Percentiles rank a stretch among this genome's conserved stretches.
These are phyloP conservation scores for Noctuana brunneofusca DNA, from an alignment of 2,888 invertebrate species.

Conservation along the genomic window DNA sequence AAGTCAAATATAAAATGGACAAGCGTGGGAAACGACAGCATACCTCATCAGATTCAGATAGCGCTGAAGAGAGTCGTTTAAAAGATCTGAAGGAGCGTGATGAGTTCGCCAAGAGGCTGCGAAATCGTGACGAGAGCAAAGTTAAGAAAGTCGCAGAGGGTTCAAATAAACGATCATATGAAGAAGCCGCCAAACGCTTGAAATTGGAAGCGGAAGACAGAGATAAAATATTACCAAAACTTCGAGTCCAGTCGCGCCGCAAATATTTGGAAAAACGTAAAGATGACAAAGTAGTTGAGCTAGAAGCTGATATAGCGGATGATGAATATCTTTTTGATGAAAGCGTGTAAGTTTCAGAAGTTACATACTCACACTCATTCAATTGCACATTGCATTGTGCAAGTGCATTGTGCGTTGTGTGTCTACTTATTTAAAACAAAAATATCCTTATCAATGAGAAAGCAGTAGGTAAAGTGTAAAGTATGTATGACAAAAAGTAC, in stretches of 20 bases:
- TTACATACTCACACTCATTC: not conserved
- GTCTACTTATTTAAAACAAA: no score
- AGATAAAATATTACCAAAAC: conserved; percentile 92
- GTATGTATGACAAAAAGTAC: no score
- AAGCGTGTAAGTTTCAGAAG: conserved; percentile 85
- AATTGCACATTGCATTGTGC: no score
- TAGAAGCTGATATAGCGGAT: conserved; percentile 97
- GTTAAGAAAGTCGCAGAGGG: conserved; percentile 90
- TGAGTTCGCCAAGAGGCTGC: conserved; percentile 94
- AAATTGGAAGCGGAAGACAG: conserved; percentile 94
- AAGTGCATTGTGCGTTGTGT: no score
- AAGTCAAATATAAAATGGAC: conserved; percentile 50
- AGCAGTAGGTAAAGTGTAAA: no score
- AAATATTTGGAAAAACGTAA: conserved; percentile 98
- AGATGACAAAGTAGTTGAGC: conserved; percentile 96
- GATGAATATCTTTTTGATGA: conserved; percentile 98
- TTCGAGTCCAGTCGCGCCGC: conserved; percentile 94
- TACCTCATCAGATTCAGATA: conserved; percentile 85
- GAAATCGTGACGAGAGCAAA: conserved; percentile 93
- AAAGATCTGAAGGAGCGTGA: conserved; percentile 96
- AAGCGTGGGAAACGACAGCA: conserved; percentile 71
- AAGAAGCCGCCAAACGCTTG: conserved; percentile 95
- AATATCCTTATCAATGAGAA: no score
- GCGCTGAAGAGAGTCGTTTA: conserved; percentile 90
- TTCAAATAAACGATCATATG: conserved; percentile 87